These are phyloP conservation scores for Accipiter cooperii DNA, from an alignment of 2,113 vertebrate species.

Conservation along the genomic window DNA sequence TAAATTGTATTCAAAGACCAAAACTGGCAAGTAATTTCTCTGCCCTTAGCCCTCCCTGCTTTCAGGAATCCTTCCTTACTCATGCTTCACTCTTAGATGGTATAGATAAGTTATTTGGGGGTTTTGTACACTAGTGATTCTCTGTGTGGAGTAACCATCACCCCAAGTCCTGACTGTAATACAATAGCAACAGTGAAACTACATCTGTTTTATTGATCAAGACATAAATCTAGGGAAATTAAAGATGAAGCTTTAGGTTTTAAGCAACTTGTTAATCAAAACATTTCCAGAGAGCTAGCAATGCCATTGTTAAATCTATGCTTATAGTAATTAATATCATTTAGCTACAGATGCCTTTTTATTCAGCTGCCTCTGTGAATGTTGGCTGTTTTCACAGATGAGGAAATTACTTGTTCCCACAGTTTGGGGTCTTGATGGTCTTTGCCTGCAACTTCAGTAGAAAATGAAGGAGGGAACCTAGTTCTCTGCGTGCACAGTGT, in stretches of 20 bases:
- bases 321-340: background rate
- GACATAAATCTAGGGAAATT: background rate
- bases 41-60: background rate
- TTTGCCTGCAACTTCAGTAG: background rate
- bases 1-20: background rate
- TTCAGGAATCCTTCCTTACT: background rate
- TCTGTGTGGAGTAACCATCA: background rate
- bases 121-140: background rate
- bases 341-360: background rate
- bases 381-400: background rate
- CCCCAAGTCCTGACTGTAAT: background rate
- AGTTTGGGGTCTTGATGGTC: background rate
- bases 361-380: background rate
- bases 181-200: background rate
- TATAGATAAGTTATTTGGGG: fast-evolving
- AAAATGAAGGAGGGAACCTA: background rate
- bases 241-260: background rate
- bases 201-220: background rate
- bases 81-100: background rate
- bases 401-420: background rate
- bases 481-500: background rate
- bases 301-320: background rate
- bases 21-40: background rate
- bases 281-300: background rate
- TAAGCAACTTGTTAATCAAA: background rate